A percentile compares a stretch with the other conserved stretches of the same genome.
phyloP scores from a whole-genome alignment of 2,113 vertebrate species.

The Tragelaphus scriptus region DNA sequence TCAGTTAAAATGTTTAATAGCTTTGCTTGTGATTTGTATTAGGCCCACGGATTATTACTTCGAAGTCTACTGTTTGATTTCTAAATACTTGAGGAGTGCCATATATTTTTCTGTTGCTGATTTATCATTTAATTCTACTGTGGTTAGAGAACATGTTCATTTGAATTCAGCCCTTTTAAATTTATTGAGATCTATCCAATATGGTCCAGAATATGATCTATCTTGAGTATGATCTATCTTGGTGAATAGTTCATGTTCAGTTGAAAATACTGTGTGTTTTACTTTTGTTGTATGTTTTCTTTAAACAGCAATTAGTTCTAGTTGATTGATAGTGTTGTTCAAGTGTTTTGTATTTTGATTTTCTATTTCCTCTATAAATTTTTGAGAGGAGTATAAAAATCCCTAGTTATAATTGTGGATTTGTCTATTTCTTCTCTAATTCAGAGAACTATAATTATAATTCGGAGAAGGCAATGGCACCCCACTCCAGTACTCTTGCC shows the following conservation, averaged over 20 bases:
- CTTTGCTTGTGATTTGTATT: conserved; percentile 8
- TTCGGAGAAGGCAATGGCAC: too few species aligned
- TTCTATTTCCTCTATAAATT: neutral
- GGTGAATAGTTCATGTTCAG: neutral
- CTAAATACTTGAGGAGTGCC: conserved; percentile 5
- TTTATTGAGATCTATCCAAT: neutral
- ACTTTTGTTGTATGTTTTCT: conserved; percentile 1
- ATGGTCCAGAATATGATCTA: neutral
- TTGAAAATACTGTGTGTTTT: conserved; percentile 25
- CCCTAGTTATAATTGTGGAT: neutral
- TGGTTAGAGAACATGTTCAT: neutral
- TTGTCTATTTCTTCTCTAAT: neutral
- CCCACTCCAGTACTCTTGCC: too few species aligned
- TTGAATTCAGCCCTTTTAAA: neutral
- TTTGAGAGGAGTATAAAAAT: neutral
- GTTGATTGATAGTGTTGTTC: neutral
- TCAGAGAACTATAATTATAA: neutral
- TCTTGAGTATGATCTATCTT: neutral
- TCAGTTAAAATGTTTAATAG: conserved; percentile 2
- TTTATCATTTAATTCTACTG: conserved; percentile 25
- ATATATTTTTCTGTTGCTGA: neutral
- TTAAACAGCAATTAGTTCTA: conserved; percentile 21
- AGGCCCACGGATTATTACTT: neutral
- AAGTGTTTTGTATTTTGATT: neutral
- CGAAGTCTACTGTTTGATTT: conserved; percentile 27